Evolutionary conservation across 2,113 vertebrate genomes (phyloP).

Genomic region (Oreochromis tanganicae): DNA sequence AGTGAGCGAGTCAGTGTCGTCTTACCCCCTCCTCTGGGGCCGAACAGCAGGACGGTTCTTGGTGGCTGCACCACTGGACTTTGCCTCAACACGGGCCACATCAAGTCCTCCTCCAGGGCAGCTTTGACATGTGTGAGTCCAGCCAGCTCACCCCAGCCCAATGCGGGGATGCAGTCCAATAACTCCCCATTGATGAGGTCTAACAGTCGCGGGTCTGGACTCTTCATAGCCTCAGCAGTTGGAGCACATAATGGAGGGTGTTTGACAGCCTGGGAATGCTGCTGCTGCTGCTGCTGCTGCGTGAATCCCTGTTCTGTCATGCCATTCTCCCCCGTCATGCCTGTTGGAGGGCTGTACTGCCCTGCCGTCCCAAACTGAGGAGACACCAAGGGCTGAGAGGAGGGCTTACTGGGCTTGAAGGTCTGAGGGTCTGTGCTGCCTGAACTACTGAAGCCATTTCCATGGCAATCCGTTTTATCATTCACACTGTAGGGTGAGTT

Average conservation of each 20-base stretch:
- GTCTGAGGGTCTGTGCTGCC: constrained; percentile 65
- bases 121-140: constrained; percentile 85
- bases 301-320: constrained; percentile 63
- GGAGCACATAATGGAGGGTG: constrained; percentile 35
- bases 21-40: constrained; percentile 86
- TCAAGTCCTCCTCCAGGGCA: constrained; percentile 87
- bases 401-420: constrained; percentile 80
- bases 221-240: constrained; percentile 77
- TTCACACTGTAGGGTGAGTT: constrained; percentile 75
- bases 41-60: constrained; percentile 87
- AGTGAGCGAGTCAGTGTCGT: constrained; percentile 84
- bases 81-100: constrained; percentile 87
- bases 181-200: constrained; percentile 85
- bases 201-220: constrained; percentile 77
- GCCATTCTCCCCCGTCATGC: constrained; percentile 75
- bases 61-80: constrained; percentile 68
- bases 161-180: constrained; percentile 81
- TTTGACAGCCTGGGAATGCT: constrained; percentile 64
- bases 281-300: constrained; percentile 55
- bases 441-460: constrained; percentile 75
- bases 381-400: constrained; percentile 78
- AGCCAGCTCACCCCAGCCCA: constrained; percentile 86
- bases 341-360: constrained; percentile 79
- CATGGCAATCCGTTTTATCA: constrained; percentile 81
- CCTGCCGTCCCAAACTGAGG: constrained; percentile 72